Evolutionary conservation across 2,113 vertebrate species (phyloP).

Genomic region (Dromas ardeola): DNA sequence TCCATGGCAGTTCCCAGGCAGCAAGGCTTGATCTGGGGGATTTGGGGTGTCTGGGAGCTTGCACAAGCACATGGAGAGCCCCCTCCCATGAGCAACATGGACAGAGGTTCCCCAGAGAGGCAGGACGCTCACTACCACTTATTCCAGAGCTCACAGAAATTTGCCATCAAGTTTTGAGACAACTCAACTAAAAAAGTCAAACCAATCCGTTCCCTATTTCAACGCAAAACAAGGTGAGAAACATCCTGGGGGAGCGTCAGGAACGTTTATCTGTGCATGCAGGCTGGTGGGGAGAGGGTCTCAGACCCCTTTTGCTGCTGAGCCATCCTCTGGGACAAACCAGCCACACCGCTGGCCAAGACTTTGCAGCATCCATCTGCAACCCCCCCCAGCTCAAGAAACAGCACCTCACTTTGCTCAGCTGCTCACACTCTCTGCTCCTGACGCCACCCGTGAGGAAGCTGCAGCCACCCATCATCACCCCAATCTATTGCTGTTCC

Average conservation of each 20-base stretch:
- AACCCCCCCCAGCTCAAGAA: background rate
- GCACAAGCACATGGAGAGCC: background rate
- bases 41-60: background rate
- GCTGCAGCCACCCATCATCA: background rate
- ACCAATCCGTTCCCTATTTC: background rate
- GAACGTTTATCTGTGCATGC: background rate
- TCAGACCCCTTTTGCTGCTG: background rate
- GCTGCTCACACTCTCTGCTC: background rate
- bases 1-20: background rate
- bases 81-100: background rate
- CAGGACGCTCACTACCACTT: background rate
- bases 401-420: background rate
- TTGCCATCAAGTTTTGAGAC: background rate
- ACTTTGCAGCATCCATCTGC: background rate
- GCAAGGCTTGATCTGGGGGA: background rate
- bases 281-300: background rate
- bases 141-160: background rate
- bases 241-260: background rate
- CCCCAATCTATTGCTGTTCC: too few species aligned
- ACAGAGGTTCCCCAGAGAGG: background rate
- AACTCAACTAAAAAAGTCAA: background rate
- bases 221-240: background rate
- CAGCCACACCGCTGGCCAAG: rapidly evolving
- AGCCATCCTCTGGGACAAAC: background rate
- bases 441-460: background rate